Evolutionary conservation across 2,113 vertebrate species (phyloP).

Genomic region (Emydocephalus ijimae): DNA sequence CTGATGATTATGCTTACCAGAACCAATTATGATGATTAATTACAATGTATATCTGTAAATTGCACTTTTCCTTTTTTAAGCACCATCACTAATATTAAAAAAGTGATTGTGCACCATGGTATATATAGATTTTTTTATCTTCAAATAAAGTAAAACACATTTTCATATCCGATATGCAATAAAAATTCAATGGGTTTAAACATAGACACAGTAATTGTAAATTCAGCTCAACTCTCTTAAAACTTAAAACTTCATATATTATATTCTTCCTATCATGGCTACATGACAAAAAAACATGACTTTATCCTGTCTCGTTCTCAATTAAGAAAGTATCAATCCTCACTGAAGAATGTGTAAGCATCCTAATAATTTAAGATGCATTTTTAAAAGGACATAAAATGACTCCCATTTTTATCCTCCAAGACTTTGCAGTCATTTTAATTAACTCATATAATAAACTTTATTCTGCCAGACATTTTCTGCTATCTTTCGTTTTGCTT

Average conservation of each 20-base stretch:
- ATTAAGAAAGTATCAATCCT: background rate
- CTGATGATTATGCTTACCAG: background rate
- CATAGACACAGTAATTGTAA: background rate
- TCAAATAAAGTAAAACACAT: background rate
- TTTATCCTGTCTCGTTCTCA: background rate
- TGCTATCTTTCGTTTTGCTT: conserved; percentile 8
- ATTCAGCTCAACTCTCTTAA: background rate
- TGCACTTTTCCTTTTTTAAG: background rate
- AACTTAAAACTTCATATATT: background rate
- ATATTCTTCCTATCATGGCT: background rate
- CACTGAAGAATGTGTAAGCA: background rate
- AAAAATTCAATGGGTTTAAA: background rate
- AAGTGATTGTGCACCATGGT: background rate
- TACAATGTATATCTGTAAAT: background rate
- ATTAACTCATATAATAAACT: conserved; percentile 7
- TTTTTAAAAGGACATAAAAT: background rate
- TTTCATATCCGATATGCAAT: background rate
- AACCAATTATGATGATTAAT: background rate
- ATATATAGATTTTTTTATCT: background rate
- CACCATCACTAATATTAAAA: background rate
- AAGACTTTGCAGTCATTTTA: conserved; percentile 12
- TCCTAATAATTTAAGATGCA: background rate
- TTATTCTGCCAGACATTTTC: background rate
- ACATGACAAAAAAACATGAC: background rate
- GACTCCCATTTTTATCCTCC: background rate